Evolutionary conservation across 2,797 vertebrate genomes (phyloP).

Genomic region (Aratinga solstitialis): DNA sequence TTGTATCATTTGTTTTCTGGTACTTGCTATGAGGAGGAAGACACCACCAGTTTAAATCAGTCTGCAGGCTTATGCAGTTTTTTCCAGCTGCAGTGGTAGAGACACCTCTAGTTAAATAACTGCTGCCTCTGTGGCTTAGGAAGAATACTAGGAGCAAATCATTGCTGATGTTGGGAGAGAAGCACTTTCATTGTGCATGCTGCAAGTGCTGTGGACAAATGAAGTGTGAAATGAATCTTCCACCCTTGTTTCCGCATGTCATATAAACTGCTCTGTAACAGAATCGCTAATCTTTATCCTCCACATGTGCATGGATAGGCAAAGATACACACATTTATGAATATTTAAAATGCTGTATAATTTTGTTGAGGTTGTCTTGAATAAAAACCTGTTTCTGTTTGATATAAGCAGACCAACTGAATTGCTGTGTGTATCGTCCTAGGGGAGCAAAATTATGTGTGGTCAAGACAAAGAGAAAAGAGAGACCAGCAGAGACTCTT

Average conservation of each 20-base stretch:
- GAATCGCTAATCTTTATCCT: not conserved
- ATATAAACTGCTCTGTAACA: not conserved
- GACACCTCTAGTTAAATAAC: not conserved
- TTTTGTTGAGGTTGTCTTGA: slow-evolving; percentile 2
- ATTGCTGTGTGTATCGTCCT: not conserved
- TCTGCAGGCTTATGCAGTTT: not conserved
- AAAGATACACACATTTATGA: not conserved
- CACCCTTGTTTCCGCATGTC: not conserved
- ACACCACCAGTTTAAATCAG: not conserved
- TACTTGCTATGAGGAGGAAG: not conserved
- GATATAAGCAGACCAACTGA: not conserved
- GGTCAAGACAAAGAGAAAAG: slow-evolving; percentile 93
- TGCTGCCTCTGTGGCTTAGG: not conserved
- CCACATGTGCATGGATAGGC: not conserved
- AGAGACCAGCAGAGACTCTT: slow-evolving; percentile 90
- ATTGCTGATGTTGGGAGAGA: not conserved
- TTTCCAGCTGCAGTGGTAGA: not conserved
- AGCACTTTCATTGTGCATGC: not conserved
- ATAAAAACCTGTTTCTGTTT: slow-evolving; percentile 25
- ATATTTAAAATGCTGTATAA: not conserved
- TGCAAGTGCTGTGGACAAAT: not conserved
- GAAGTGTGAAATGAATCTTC: slow-evolving; percentile 29
- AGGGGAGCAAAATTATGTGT: slow-evolving; percentile 97
- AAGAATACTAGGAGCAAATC: not conserved
- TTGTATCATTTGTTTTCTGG: not conserved